These are phyloP conservation scores for Teleiodes luculella DNA, from an alignment of 2,888 invertebrate species.

Conservation along the genomic window DNA sequence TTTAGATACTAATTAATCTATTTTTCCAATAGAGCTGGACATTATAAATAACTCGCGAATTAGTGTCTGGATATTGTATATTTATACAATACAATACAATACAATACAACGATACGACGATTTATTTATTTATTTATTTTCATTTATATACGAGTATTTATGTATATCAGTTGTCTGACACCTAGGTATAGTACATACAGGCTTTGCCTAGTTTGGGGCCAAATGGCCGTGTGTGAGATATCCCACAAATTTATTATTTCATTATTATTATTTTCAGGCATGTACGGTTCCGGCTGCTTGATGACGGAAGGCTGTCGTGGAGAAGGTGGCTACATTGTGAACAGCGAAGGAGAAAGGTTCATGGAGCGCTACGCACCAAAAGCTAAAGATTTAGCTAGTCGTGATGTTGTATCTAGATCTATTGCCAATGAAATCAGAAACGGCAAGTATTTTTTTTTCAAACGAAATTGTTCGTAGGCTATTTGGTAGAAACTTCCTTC, in stretches of 20 bases:
- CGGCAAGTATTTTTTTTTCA: constrained; percentile 36
- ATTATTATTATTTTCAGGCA: constrained; percentile 75
- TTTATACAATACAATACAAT: too few species aligned
- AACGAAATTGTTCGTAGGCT: background rate
- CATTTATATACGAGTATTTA: too few species aligned
- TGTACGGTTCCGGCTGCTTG: constrained; percentile 98
- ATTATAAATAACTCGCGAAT: too few species aligned
- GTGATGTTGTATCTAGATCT: constrained; percentile 98
- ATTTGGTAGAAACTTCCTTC: too few species aligned
- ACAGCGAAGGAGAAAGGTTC: constrained; percentile 95
- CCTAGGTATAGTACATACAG: too few species aligned
- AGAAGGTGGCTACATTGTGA: constrained; percentile 97
- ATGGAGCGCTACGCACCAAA: constrained; percentile 99
- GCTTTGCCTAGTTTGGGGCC: too few species aligned
- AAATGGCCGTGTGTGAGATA: background rate
- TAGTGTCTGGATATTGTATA: too few species aligned
- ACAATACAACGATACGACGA: too few species aligned
- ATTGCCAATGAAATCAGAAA: constrained; percentile 98
- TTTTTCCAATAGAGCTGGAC: too few species aligned
- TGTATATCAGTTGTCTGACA: too few species aligned
- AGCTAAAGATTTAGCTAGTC: constrained; percentile 97
- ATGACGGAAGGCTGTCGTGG: constrained; percentile 98
- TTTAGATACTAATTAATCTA: too few species aligned
- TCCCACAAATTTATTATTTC: background rate
- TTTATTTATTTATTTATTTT: too few species aligned